phyloP scores from a whole-genome alignment of 2,797 vertebrate genomes.

The Morelia viridis region DNA sequence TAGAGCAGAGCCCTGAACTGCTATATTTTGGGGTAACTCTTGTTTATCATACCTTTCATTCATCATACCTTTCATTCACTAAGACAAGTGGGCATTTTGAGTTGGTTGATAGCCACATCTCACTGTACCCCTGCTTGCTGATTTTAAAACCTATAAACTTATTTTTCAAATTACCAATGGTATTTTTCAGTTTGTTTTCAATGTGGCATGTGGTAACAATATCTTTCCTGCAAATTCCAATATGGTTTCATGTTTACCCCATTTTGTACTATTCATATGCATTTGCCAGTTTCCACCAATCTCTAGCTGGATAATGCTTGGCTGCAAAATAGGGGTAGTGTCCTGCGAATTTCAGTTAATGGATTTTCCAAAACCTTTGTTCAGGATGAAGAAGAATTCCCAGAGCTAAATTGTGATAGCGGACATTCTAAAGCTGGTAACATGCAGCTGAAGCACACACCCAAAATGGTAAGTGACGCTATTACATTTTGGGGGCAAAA shows the following conservation, averaged over 20 bases:
- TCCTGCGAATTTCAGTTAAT: constrained; percentile 11
- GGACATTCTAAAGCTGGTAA: constrained; percentile 81
- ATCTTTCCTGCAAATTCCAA: neutral
- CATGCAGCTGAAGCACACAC: constrained; percentile 84
- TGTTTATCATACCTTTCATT: neutral
- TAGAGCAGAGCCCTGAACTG: constrained; percentile 82
- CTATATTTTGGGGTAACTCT: constrained; percentile 91
- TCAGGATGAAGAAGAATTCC: constrained; percentile 96
- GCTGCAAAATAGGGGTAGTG: neutral
- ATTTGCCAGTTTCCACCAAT: neutral
- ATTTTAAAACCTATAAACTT: neutral
- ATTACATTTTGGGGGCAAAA: neutral
- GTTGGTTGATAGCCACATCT: neutral
- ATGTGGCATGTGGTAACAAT: neutral
- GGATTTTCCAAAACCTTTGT: neutral
- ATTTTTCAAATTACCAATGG: neutral
- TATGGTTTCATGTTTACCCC: neutral
- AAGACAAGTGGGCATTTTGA: neutral
- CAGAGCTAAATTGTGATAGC: constrained; percentile 82
- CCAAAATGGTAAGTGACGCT: constrained; percentile 83
- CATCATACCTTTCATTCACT: neutral
- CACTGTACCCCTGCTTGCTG: neutral
- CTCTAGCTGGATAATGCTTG: neutral
- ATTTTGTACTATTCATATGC: neutral
- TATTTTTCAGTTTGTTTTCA: neutral